Base-by-base conservation (phyloP, 2,888 invertebrate species). In the Lithosia quadra region DNA sequence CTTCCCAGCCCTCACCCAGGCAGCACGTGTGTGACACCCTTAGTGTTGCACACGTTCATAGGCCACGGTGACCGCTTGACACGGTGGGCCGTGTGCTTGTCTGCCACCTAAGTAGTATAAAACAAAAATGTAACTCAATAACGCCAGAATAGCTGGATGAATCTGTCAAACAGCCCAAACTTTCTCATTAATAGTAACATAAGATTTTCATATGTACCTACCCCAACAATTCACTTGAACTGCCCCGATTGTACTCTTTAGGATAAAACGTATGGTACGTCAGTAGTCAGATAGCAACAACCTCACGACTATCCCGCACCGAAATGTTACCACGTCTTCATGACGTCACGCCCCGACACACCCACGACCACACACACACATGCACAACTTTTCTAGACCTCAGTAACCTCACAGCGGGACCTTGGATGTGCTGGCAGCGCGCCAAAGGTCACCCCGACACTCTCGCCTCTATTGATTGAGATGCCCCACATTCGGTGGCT, bases 381-480 rank as follows among this genome's bases (percentile, higher is more conserved):
- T 15, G 60, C 60, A 43, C 34, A 49, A 63, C n/a, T 60, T 8
- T 13, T 13, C 15, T 43, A 64, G 60, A 64, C 33, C 63, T 49
- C 67, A 70, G 69, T 75, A 71, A 70, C 80, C 60, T 60, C 63
- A 66, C 56, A 11, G 57, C 58, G 66, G 74, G 76, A 73, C 84
- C 80, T 83, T 85, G 84, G 81, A 73, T 71, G 65, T 55, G 70
- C 71, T 80, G 82, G 78, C 83, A 68, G 72, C 74, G 76, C 69
- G 83, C 77, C 81, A 82, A 79, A 82, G 81, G 81, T 81, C 79
- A 79, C 71, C 77, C 78, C 83, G 72, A 73, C 76, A 86, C 85
- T 85, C 84, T 86, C 86, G 76, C 81, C 76, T 70, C 65, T 80
- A 85, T 85, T 85, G 85, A 85, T 85, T 79, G 72, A 68, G 81